phyloP scores from a whole-genome alignment of 2,888 invertebrate genomes.

The Metellina segmentata region DNA sequence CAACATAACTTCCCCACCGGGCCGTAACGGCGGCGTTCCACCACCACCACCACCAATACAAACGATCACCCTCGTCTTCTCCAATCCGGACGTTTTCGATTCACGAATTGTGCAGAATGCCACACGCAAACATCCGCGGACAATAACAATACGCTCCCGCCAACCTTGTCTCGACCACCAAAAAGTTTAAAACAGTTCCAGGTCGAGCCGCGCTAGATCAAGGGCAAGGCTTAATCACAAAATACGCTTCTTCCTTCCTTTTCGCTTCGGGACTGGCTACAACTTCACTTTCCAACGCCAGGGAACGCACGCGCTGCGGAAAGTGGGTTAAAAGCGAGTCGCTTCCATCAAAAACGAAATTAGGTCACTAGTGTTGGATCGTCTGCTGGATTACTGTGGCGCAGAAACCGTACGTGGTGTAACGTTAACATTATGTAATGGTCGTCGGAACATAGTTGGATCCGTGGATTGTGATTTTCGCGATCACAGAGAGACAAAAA shows the following conservation, averaged over 20 bases:
- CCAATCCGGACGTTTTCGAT: constrained; percentile 28
- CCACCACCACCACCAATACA: neutral
- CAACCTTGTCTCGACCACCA: constrained; percentile 4
- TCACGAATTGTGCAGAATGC: neutral
- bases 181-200: neutral
- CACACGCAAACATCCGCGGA: constrained; percentile 28
- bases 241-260: constrained; percentile 6
- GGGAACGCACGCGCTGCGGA: constrained; percentile 61
- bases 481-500: neutral
- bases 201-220: constrained; percentile 45
- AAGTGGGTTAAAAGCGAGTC: constrained; percentile 73
- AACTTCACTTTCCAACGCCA: constrained; percentile 71
- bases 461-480: constrained; percentile 4
- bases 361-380: constrained; percentile 70
- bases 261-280: neutral
- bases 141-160: constrained; percentile 26
- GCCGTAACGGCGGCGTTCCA: constrained; percentile 28
- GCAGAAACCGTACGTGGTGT: constrained; percentile 17
- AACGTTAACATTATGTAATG: constrained; percentile 50
- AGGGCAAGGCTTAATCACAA: constrained; percentile 67
- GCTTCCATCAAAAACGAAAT: constrained; percentile 64
- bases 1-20: constrained; percentile 54
- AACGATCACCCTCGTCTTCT: constrained; percentile 47
- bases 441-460: neutral
- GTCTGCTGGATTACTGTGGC: constrained; percentile 3